A percentile compares a stretch with the other conserved stretches of the same genome.
phyloP scores from a whole-genome alignment of 2,888 invertebrate species.

The Pandemis cinnamomeana region DNA sequence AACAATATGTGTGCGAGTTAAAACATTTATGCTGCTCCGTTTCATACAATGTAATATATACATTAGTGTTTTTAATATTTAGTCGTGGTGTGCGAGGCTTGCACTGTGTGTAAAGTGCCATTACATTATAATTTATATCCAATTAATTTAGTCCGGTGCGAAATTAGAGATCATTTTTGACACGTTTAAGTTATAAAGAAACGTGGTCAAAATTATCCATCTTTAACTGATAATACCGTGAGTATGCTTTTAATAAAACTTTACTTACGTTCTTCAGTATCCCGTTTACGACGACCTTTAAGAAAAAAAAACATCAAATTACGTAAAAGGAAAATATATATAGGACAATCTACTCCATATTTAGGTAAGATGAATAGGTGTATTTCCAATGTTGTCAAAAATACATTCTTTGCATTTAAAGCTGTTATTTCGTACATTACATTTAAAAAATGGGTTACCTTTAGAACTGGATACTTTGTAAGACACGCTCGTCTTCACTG shows the following conservation, averaged over 20 bases:
- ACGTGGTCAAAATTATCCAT: slow-evolving; percentile 2
- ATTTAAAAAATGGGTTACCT: slow-evolving; percentile 54
- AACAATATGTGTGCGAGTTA: slow-evolving; percentile 25
- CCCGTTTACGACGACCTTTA: slow-evolving; percentile 61
- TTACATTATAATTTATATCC: slow-evolving; percentile 13
- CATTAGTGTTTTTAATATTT: slow-evolving; percentile 34
- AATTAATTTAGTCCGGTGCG: slow-evolving; percentile 24
- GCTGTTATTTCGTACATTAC: background rate
- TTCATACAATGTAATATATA: slow-evolving; percentile 20
- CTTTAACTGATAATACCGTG: background rate
- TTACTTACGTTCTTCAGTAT: slow-evolving; percentile 59
- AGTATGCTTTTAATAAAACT: background rate
- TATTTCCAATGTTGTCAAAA: too few relatives aligned
- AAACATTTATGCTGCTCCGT: slow-evolving; percentile 34
- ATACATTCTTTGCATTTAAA: too few relatives aligned
- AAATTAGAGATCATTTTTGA: background rate
- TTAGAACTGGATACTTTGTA: slow-evolving; percentile 88
- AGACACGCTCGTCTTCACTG: slow-evolving; percentile 91
- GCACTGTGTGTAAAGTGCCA: slow-evolving; percentile 31
- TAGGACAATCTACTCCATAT: too few relatives aligned
- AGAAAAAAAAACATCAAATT: background rate
- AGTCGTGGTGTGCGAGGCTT: slow-evolving; percentile 25
- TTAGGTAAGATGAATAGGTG: too few relatives aligned
- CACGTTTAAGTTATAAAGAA: background rate
- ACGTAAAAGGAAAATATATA: background rate